These are phyloP conservation scores for Serinus canaria DNA, from an alignment of 2,113 vertebrate species.

Conservation along the genomic window DNA sequence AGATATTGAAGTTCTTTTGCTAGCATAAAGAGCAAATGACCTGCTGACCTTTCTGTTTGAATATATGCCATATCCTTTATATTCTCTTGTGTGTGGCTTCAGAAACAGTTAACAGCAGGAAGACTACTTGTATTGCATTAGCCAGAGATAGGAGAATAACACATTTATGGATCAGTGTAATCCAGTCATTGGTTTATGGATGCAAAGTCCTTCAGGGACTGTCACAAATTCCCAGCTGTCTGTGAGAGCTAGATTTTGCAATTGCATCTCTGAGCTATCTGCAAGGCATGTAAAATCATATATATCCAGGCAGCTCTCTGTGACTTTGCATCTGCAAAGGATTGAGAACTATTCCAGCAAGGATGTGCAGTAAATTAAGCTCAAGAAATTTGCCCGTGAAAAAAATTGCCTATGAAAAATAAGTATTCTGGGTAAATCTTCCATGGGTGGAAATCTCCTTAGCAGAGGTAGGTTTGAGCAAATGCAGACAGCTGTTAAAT, in stretches of 20 bases:
- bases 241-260: not conserved
- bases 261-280: slow-evolving; percentile 22
- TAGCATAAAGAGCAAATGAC: not conserved
- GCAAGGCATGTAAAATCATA: slow-evolving; percentile 13
- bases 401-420: not conserved
- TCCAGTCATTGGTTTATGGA: slow-evolving; percentile 45
- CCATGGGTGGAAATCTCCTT: not conserved
- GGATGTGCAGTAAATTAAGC: slow-evolving; percentile 29
- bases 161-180: slow-evolving; percentile 55
- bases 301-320: not conserved
- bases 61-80: not conserved
- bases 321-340: not conserved
- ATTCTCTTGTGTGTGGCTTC: not conserved
- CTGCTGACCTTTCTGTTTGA: not conserved
- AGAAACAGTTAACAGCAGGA: slow-evolving; percentile 59
- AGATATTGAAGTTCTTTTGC: not conserved
- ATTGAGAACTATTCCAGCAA: slow-evolving; percentile 31
- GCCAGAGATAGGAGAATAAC: slow-evolving; percentile 49
- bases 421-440: not conserved
- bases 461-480: not conserved
- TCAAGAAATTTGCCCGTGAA: slow-evolving; percentile 4
- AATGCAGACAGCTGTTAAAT: not conserved
- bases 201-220: slow-evolving; percentile 41
- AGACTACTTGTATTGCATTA: slow-evolving; percentile 50
- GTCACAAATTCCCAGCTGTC: slow-evolving; percentile 39